phyloP scores from a whole-genome alignment of 2,113 vertebrate genomes.

The Terrapene triunguis region DNA sequence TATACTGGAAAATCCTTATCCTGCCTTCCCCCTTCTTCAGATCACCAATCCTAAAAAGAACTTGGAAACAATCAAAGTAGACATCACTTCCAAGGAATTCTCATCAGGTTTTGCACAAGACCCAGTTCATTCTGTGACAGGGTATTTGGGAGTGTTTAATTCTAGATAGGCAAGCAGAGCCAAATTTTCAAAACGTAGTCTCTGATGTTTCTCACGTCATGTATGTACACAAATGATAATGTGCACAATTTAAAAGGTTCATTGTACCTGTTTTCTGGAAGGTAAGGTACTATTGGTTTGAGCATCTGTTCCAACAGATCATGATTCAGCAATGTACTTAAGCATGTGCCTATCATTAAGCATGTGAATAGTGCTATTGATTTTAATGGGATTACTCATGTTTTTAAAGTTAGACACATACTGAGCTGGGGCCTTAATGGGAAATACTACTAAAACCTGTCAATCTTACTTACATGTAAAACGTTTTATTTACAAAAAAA shows the following conservation, averaged over 20 bases:
- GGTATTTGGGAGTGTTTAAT: neutral
- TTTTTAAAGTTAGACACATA: neutral
- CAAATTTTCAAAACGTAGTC: neutral
- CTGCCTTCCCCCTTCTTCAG: neutral
- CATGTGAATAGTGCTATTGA: neutral
- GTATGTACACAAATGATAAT: neutral
- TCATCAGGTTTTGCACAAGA: neutral
- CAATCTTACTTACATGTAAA: fast-evolving
- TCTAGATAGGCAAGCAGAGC: neutral
- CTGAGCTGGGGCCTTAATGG: neutral
- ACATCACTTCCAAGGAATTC: neutral
- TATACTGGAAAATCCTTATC: neutral
- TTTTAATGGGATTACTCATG: neutral
- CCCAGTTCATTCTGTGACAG: neutral
- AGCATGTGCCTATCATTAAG: neutral
- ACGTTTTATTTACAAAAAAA: neutral
- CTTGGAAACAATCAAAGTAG: neutral
- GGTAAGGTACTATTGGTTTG: neutral
- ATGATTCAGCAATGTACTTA: too few relatives aligned
- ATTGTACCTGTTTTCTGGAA: neutral
- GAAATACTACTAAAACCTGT: neutral
- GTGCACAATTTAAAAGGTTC: neutral
- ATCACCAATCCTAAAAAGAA: neutral
- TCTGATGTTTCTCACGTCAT: neutral
- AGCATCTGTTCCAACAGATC: neutral